These are phyloP conservation scores for Lamellibrachia luymesi DNA, from an alignment of 1,140 invertebrate species.

Conservation along the genomic window DNA sequence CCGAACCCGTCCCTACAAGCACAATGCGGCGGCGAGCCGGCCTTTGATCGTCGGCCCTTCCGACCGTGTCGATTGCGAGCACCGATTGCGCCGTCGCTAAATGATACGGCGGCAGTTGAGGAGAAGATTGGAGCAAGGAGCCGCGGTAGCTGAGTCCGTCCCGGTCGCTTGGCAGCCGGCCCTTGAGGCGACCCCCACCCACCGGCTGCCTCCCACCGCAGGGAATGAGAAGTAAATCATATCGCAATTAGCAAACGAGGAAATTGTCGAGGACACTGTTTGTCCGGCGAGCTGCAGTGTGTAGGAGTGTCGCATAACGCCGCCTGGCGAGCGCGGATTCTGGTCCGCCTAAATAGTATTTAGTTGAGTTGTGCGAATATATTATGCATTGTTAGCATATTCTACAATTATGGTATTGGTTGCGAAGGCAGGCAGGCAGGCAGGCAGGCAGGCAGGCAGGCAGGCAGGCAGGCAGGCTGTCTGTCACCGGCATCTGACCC, in stretches of 20 bases:
- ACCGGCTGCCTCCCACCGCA: neutral
- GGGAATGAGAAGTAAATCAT: slow-evolving; percentile 1
- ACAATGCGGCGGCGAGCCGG: neutral
- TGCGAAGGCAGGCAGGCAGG: neutral
- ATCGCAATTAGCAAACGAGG: neutral
- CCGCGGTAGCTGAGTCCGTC: neutral
- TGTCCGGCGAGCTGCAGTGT: neutral
- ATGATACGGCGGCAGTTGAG: neutral
- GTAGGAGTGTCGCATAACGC: neutral
- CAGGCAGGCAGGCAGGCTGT: neutral
- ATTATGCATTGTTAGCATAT: no score
- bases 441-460: no score
- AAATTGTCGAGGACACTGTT: neutral
- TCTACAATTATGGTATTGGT: no score
- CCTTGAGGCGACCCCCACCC: neutral
- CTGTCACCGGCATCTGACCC: neutral
- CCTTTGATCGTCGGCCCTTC: neutral
- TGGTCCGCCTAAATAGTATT: no score
- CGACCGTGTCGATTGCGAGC: slow-evolving; percentile 2
- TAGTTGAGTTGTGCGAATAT: no score
- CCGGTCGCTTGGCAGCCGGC: neutral
- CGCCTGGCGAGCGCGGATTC: neutral
- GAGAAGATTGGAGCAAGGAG: neutral
- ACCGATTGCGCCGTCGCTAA: neutral
- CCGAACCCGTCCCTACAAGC: neutral